phyloP scores from a whole-genome alignment of 2,113 vertebrate species.

The Nicator chloris region DNA sequence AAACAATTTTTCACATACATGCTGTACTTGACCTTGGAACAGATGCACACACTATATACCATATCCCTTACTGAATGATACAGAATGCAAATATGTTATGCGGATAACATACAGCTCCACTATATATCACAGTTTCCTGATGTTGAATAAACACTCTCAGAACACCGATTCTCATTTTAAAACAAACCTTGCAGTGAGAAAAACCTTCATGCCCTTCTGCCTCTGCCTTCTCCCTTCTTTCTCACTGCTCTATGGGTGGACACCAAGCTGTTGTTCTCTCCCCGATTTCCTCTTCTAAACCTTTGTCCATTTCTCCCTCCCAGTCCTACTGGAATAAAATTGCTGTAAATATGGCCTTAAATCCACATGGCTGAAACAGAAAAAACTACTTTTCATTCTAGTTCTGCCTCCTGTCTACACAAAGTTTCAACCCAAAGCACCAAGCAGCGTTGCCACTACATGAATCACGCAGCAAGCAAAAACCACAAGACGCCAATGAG shows the following conservation, averaged over 20 bases:
- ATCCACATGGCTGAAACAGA: neutral
- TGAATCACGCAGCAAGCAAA: neutral
- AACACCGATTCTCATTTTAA: neutral
- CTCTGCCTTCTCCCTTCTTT: neutral
- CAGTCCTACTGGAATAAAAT: neutral
- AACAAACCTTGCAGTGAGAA: neutral
- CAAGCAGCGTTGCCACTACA: neutral
- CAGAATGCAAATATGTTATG: neutral
- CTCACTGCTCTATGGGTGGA: neutral
- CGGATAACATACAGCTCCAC: neutral
- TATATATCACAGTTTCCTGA: neutral
- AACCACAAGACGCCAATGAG: neutral
- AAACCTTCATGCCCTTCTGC: neutral
- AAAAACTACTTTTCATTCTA: neutral
- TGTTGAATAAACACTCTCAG: neutral
- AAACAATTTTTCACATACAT: neutral
- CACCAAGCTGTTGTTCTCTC: rapidly evolving
- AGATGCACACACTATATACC: neutral
- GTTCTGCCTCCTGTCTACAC: neutral
- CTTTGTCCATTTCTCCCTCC: neutral
- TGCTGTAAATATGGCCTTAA: neutral
- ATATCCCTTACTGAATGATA: neutral
- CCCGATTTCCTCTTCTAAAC: neutral
- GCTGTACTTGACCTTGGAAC: neutral
- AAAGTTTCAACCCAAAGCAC: neutral